These are phyloP conservation scores for Abrostola tripartita DNA, from an alignment of 2,888 invertebrate genomes.

Conservation along the genomic window DNA sequence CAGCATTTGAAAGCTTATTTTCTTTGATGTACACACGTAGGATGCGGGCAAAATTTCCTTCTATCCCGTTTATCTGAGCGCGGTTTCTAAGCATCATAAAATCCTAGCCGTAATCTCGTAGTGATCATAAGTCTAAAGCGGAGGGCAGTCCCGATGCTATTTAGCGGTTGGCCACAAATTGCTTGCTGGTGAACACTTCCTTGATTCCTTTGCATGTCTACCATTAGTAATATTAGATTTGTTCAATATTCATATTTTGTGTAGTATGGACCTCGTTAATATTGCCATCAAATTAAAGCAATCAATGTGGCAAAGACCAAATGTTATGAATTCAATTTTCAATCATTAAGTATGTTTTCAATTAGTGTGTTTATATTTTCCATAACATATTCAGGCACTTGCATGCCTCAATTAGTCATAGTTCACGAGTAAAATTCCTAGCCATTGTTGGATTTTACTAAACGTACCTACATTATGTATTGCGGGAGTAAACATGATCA, in stretches of 20 bases:
- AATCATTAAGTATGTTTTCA: no score
- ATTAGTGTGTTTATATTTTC: no score
- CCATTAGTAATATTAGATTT: constrained; percentile 58
- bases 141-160: constrained; percentile 64
- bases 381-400: no score
- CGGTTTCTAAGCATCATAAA: constrained; percentile 66
- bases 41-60: constrained; percentile 45
- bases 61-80: constrained; percentile 58
- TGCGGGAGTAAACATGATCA: no score
- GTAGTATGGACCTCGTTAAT: neutral
- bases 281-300: no score
- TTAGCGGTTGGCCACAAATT: constrained; percentile 79
- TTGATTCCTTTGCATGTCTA: constrained; percentile 72
- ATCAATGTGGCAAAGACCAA: no score
- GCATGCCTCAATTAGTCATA: no score
- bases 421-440: no score
- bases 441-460: no score
- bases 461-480: no score
- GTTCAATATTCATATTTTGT: constrained; percentile 26
- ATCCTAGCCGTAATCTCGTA: constrained; percentile 63
- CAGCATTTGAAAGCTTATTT: constrained; percentile 48
- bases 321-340: no score
- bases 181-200: constrained; percentile 68
- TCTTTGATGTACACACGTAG: constrained; percentile 46
- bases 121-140: constrained; percentile 66